Conservation (phyloP, 1,140 invertebrate species). For the Thaumetopoea pityocampa region DNA sequence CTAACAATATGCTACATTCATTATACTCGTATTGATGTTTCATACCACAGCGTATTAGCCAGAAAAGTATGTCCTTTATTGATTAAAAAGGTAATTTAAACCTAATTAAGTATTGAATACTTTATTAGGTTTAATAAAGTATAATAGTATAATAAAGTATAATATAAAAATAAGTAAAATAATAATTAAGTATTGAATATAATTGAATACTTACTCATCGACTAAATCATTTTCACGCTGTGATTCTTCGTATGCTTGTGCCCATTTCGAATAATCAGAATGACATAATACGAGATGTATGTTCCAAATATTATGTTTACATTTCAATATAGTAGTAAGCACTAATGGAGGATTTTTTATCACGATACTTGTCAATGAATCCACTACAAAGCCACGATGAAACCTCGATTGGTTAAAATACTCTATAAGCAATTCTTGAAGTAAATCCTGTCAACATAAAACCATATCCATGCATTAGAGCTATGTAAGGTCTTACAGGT, state of each 20-base stretch:
- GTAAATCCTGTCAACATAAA: slow-evolving; percentile 40
- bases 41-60: too few relatives aligned
- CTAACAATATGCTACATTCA: too few relatives aligned
- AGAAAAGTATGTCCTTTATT: too few relatives aligned
- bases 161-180: not conserved
- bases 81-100: too few relatives aligned
- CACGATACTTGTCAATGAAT: slow-evolving; percentile 48
- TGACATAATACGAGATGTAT: slow-evolving; percentile 56
- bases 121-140: not conserved
- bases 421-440: slow-evolving; percentile 48
- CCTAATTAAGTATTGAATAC: not conserved
- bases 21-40: too few relatives aligned
- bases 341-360: slow-evolving; percentile 44
- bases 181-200: too few relatives aligned
- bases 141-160: not conserved
- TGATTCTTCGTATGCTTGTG: slow-evolving; percentile 44
- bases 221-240: slow-evolving; percentile 38
- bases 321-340: slow-evolving; percentile 50
- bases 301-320: slow-evolving; percentile 46
- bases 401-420: slow-evolving; percentile 48
- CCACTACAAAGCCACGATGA: slow-evolving; percentile 50
- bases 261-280: slow-evolving; percentile 56
- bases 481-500: not conserved
- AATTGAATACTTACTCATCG: slow-evolving; percentile 58
- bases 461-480: not conserved